Evolutionary conservation across 92 coral and sea anemone genomes (phyloP).

Genomic region (Muricea muricata): DNA sequence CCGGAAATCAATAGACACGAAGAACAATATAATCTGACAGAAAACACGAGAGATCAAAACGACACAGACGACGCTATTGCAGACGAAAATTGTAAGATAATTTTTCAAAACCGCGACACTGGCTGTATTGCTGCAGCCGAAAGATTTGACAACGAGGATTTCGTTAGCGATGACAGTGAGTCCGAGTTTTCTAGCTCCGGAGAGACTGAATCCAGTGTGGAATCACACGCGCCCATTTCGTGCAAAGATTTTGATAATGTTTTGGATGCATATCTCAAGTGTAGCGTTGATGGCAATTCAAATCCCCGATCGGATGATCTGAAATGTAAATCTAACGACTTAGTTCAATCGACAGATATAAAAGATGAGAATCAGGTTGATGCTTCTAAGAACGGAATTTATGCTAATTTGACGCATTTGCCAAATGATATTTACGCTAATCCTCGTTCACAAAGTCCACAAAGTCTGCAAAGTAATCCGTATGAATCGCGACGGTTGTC

Average conservation of each 20-base stretch:
- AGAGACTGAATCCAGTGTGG: conserved; percentile 21
- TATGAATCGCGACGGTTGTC: not conserved
- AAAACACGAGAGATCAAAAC: not conserved
- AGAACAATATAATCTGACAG: not conserved
- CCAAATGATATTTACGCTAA: not conserved
- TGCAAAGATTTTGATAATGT: conserved; percentile 22
- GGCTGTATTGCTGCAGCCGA: not conserved
- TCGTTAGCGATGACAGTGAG: not conserved
- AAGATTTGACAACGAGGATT: not conserved
- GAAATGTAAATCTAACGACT: not conserved
- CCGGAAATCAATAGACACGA: not conserved
- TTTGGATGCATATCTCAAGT: conserved; percentile 14
- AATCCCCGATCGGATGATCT: not conserved
- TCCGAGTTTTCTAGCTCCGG: conserved; percentile 19
- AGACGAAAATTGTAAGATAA: not conserved
- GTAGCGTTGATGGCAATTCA: not conserved
- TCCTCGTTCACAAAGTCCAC: not conserved
- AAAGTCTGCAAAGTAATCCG: not conserved
- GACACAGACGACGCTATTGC: not conserved
- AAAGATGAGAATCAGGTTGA: not conserved
- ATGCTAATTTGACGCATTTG: not conserved
- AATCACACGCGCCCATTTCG: conserved; percentile 13
- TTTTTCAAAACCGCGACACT: not conserved
- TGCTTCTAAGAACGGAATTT: not conserved
- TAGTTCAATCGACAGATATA: not conserved